Evolutionary conservation across 2,113 vertebrate genomes (phyloP), one percentile per base, ranked within the genome.

Genomic region (Acanthochromis polyacanthus): DNA sequence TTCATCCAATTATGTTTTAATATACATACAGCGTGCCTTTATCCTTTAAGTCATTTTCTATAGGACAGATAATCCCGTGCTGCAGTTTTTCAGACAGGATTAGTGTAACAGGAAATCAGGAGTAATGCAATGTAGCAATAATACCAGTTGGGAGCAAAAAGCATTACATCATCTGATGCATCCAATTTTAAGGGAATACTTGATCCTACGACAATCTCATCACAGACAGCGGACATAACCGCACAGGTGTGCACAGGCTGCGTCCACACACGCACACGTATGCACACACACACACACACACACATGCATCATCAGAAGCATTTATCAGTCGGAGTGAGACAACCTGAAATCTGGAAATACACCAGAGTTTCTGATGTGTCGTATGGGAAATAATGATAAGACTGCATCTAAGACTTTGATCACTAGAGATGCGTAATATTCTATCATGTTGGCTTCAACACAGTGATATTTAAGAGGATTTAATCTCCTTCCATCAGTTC

Each of bases 161-260:
- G 5, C 55, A 68, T 88, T 58, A 82, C 80, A 83, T 90, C 88
- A 86, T 80, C 58, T 16, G 23, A 78, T 75, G 62, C 53, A 38
- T 53, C 57, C 10, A 45, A 28, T 83, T 75, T 56, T 25, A 9
- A 50, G 50, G 67, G 75, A 68, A 75, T 17, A 58, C n/a, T 71
- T 72, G 48, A 81, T 88, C 67, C 86, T 55, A 12, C 0, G 20
- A 71, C 69, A 81, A 77, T 88, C 73, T 75, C 66, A 80, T 78
- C 62, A 72, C 3, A 30, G 46, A 12, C 22, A 48, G 9, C 60
- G 22, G 56, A 79, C 46, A 43, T 38, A 62, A 78, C 23, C 28
- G 19, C 60, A 52, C 59, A 76, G 51, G 58, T 43, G 61, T 8
- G 9, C 38, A 22, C 30, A 55, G 22, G 17, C 23, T 36, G 30